Percentiles rank a stretch among this genome's conserved stretches.
Conservation (phyloP, 2,797 vertebrate genomes). For the Myripristis jacobus region DNA sequence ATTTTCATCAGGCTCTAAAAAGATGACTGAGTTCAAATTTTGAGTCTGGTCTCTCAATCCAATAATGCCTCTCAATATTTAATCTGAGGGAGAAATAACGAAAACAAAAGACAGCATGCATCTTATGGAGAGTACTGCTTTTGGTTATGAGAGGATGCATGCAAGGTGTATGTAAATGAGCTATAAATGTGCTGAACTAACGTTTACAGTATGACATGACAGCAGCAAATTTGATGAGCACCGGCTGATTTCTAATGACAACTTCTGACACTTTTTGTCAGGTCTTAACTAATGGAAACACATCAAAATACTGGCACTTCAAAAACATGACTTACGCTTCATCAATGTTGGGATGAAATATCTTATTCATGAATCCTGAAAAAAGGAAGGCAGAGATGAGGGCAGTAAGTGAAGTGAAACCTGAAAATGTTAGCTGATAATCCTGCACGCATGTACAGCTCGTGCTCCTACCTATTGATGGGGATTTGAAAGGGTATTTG, state of each 20-base stretch:
- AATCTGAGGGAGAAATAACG: slow-evolving; percentile 8
- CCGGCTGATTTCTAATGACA: too few relatives aligned
- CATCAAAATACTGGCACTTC: too few relatives aligned
- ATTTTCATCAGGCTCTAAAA: too few relatives aligned
- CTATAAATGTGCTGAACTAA: too few relatives aligned
- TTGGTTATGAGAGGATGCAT: too few relatives aligned
- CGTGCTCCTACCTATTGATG: slow-evolving; percentile 99
- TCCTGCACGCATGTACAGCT: too few relatives aligned
- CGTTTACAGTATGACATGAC: too few relatives aligned
- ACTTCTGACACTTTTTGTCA: too few relatives aligned
- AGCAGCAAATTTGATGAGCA: too few relatives aligned
- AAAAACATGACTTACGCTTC: slow-evolving; percentile 97
- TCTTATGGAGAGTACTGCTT: neutral
- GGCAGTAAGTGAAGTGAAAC: too few relatives aligned
- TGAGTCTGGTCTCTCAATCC: slow-evolving; percentile 5
- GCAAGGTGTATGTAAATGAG: too few relatives aligned
- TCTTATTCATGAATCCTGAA: slow-evolving; percentile 98
- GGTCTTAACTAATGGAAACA: neutral
- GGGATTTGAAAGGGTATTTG: slow-evolving; percentile 99
- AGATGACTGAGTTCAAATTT: slow-evolving; percentile 16
- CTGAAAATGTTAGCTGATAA: too few relatives aligned
- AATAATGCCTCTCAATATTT: slow-evolving; percentile 16
- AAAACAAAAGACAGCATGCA: neutral
- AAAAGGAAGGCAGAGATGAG: neutral
- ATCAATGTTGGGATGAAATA: slow-evolving; percentile 98